These are phyloP conservation scores for Peromyscus polionotus DNA, from an alignment of 2,113 vertebrate species.

Conservation along the genomic window DNA sequence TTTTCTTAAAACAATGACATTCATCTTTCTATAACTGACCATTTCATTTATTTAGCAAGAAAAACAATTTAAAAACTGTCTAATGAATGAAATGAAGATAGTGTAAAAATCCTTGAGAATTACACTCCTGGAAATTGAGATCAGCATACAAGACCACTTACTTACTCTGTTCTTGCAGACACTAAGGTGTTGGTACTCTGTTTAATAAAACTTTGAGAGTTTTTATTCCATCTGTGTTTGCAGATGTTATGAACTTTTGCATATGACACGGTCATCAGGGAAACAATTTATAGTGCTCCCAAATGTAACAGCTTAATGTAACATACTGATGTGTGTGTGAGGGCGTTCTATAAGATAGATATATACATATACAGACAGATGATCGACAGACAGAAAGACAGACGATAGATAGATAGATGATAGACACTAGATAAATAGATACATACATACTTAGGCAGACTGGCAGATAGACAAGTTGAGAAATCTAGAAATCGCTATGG, in stretches of 20 bases:
- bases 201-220: background rate
- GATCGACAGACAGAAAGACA: background rate
- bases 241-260: background rate
- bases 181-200: background rate
- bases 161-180: background rate
- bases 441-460: background rate
- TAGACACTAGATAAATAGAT: background rate
- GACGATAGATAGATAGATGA: background rate
- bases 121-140: background rate
- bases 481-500: background rate
- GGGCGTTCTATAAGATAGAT: background rate
- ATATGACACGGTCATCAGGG: background rate
- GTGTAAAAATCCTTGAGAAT: background rate
- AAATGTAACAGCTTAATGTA: background rate
- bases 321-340: background rate
- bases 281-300: background rate
- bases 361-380: background rate
- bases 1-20: background rate
- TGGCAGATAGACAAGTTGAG: background rate
- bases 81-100: background rate
- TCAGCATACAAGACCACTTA: background rate
- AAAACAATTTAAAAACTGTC: constrained; percentile 1
- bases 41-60: background rate
- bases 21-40: background rate
- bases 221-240: background rate